These are phyloP conservation scores for Melanotaenia trifasciata DNA, from an alignment of 2,797 vertebrate genomes.

Conservation along the genomic window DNA sequence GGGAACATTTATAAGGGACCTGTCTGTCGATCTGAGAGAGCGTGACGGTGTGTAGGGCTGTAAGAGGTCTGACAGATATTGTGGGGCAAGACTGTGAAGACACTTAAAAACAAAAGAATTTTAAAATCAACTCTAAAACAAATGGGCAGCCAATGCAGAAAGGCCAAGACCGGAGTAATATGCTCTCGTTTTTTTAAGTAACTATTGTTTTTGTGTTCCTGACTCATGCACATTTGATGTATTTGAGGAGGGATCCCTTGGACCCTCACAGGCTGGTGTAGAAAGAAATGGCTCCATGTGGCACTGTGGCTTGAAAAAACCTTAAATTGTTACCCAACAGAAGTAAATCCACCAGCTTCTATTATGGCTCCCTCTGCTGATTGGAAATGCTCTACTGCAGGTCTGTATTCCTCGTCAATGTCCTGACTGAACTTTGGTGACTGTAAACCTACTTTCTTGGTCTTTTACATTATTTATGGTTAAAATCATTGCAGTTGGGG, in stretches of 20 bases:
- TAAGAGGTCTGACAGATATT: too few relatives aligned
- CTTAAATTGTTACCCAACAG: background rate
- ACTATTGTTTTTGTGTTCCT: background rate
- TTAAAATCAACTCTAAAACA: too few relatives aligned
- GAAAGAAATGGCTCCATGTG: background rate
- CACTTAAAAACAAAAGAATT: too few relatives aligned
- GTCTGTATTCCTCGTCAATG: background rate
- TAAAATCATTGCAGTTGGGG: background rate
- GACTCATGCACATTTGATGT: background rate
- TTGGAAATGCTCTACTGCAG: slow-evolving; percentile 1
- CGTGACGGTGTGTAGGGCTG: too few relatives aligned
- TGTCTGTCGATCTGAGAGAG: too few relatives aligned
- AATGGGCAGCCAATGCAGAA: too few relatives aligned
- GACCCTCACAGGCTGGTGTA: background rate
- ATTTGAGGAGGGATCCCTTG: background rate
- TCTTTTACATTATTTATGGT: background rate
- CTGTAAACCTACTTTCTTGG: too few relatives aligned
- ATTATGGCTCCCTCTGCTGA: slow-evolving; percentile 32
- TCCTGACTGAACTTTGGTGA: background rate
- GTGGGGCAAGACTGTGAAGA: too few relatives aligned
- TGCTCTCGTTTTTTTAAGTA: background rate
- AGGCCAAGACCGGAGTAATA: too few relatives aligned
- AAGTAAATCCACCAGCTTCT: background rate
- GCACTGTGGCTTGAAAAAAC: background rate
- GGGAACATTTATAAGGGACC: too few relatives aligned